Evolutionary conservation across 2,113 vertebrate genomes (phyloP).

Genomic region (Argyrosomus japonicus): DNA sequence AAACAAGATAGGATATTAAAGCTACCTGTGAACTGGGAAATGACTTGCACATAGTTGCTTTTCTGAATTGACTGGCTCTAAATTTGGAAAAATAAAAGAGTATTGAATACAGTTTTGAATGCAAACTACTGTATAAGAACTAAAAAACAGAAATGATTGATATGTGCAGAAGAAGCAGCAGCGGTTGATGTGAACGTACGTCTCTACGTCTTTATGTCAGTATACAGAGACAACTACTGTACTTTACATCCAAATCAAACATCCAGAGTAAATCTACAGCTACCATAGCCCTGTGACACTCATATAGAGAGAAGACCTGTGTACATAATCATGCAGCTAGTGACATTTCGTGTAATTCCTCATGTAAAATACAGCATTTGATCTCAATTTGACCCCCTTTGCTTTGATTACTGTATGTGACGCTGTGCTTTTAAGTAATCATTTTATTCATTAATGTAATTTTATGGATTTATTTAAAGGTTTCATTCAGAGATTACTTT

Average conservation of each 20-base stretch:
- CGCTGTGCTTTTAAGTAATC: no score
- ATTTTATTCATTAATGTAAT: no score
- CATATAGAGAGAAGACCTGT: neutral
- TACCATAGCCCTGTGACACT: neutral
- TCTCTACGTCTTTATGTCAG: neutral
- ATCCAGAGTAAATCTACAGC: neutral
- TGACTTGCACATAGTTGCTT: neutral
- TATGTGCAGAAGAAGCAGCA: neutral
- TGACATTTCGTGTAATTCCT: neutral
- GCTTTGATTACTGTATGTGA: neutral
- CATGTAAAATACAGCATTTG: neutral
- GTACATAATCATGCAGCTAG: neutral
- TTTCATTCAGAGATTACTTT: neutral
- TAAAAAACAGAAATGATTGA: neutral
- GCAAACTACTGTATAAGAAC: neutral
- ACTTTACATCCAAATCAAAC: neutral
- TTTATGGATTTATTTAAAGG: no score
- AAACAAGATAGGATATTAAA: constrained; percentile 7
- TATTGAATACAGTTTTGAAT: neutral
- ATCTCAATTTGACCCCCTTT: neutral
- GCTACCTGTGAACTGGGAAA: constrained; percentile 12
- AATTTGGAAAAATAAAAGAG: neutral
- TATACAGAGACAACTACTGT: neutral
- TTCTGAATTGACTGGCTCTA: neutral
- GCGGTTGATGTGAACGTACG: neutral